Evolutionary conservation across 2,888 invertebrate genomes (phyloP).

Genomic region (Cylindroiulus punctatus): DNA sequence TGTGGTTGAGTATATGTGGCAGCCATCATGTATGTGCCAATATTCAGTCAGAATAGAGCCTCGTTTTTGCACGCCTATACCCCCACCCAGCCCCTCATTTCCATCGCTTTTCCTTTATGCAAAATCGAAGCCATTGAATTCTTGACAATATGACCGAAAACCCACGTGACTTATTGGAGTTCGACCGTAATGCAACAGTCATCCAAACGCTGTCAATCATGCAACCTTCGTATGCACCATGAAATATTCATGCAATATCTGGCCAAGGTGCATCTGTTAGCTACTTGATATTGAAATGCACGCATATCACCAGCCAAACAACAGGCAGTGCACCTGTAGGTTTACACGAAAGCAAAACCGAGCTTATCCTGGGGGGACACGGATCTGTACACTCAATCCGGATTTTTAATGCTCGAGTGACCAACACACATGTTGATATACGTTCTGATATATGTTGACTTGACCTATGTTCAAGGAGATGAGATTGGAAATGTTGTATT

Average conservation of each 20-base stretch:
- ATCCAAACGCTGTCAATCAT: background rate
- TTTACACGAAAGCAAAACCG: background rate
- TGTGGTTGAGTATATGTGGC: background rate
- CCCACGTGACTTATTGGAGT: background rate
- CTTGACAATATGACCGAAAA: conserved; percentile 3
- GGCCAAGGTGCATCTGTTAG: background rate
- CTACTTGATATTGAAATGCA: background rate
- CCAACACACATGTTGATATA: too few species aligned
- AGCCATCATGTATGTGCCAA: conserved; percentile 15
- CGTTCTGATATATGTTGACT: too few species aligned
- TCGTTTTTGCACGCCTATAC: background rate
- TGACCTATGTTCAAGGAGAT: too few species aligned
- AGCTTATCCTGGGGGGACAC: background rate
- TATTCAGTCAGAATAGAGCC: background rate
- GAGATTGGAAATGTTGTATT: too few species aligned
- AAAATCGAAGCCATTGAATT: conserved; percentile 29
- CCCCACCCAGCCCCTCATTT: background rate
- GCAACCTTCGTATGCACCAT: background rate
- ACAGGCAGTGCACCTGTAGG: conserved; percentile 9
- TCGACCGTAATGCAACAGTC: background rate
- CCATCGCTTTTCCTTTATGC: background rate
- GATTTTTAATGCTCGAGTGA: too few species aligned
- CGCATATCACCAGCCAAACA: background rate
- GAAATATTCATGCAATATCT: background rate
- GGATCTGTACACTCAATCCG: too few species aligned